Base-by-base conservation (phyloP, 2,888 invertebrate genomes). In the Thymelicus lineola region DNA sequence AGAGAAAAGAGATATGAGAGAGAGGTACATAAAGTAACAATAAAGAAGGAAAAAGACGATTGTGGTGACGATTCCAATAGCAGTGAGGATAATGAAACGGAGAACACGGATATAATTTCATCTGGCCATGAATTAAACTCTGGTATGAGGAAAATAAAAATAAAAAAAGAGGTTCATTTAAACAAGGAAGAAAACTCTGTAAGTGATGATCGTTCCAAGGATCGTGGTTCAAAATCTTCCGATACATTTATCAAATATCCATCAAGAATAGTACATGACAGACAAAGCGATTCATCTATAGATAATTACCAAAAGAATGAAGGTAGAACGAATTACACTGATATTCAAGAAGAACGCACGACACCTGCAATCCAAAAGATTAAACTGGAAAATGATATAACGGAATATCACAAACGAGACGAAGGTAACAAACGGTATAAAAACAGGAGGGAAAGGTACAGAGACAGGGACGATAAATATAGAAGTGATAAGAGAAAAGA, bases 1-100 rank as follows among this genome's bases (percentile, higher is more conserved):
- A 35, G 38, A n/a, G 14, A 46, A 58, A 50, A 60, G 15, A 12
- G 20, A 70, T 2, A 68, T 46, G 42, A 55, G 15, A 9, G 57
- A 57, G 38, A 53, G 9, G 48, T n/a, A 64, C 38, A 59, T 28
- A 1, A 12, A 61, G 7, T 20, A 35, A 15, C 7, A 58, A 50
- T 38, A 20, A 15, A 17, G 7, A 57, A 38, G n/a, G 45, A 50
- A 36, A 46, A 48, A 17, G 20, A 63, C 14, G 10, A 63, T 10
- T 61, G 42, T 6, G 17, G 35, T 20, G 48, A 61, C 14, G 10
- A 35, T 53, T 42, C 48, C 0, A 57, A 42, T 59, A 53, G 38
- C 14, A 57, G 50, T 6, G 55, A 50, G 17, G 65, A 62, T 62
- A 62, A 62, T 48, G 48, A 45, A 3, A 45, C 20, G 2, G 14